Evolutionary conservation across 2,113 vertebrate genomes (phyloP).

Genomic region (Seriola quinqueradiata): DNA sequence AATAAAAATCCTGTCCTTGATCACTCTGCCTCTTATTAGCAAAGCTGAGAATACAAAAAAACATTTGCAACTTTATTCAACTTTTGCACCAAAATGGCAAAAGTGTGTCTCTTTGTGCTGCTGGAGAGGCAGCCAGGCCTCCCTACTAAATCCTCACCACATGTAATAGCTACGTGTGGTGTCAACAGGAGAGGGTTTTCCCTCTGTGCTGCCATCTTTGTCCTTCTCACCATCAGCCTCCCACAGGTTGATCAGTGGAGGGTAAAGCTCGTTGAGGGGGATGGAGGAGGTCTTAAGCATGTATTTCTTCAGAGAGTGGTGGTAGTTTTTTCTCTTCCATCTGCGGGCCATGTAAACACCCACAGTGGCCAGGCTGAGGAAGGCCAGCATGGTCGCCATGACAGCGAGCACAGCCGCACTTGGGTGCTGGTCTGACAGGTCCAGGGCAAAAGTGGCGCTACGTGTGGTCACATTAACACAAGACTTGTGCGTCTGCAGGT

Average conservation of each 20-base stretch:
- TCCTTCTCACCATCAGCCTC: conserved; percentile 96
- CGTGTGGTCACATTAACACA: conserved; percentile 98
- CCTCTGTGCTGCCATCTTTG: conserved; percentile 91
- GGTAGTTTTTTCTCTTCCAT: conserved; percentile 98
- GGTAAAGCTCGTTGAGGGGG: conserved; percentile 97
- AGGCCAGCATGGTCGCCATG: conserved; percentile 94
- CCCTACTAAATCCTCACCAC: conserved; percentile 89
- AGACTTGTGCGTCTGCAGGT: conserved; percentile 94
- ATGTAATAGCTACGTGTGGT: conserved; percentile 99
- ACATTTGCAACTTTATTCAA: conserved; percentile 76
- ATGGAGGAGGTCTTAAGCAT: conserved; percentile 99
- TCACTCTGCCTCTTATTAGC: conserved; percentile 88
- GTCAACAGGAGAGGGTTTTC: conserved; percentile 94
- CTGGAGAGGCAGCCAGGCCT: conserved; percentile 85
- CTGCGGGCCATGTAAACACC: conserved; percentile 90
- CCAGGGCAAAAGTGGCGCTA: conserved; percentile 88
- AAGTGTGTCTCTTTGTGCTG: conserved; percentile 80
- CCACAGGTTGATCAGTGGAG: conserved; percentile 99
- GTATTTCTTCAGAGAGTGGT: conserved; percentile 98
- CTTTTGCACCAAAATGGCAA: conserved; percentile 93
- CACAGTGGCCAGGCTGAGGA: conserved; percentile 92
- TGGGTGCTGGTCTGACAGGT: conserved; percentile 91
- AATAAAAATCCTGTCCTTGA: conserved; percentile 89
- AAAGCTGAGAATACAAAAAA: conserved; percentile 92
- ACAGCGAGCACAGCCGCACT: conserved; percentile 92